phyloP scores from a whole-genome alignment of 1,140 invertebrate species.

The Gonioctena quinquepunctata region DNA sequence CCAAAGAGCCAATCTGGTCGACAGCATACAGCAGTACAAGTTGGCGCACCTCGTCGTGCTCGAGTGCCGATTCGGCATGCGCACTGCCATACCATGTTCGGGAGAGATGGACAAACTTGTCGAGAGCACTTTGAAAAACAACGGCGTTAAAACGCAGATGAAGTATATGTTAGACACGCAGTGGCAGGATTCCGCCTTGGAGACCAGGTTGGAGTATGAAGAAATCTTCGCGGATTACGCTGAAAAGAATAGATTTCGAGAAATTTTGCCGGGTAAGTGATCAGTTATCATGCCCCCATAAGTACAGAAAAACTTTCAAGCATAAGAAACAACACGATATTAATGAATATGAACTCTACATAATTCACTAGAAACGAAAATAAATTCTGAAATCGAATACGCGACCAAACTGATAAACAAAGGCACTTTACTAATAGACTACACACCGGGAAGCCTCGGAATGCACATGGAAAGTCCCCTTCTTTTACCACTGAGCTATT shows the following conservation, averaged over 20 bases:
- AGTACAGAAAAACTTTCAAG: no score
- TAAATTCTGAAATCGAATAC: no score
- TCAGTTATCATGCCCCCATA: neutral
- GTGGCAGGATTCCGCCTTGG: conserved; percentile 43
- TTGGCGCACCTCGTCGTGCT: conserved; percentile 48
- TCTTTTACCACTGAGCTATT: no score
- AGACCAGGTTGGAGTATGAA: conserved; percentile 9
- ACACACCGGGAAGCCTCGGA: no score
- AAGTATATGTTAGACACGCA: conserved; percentile 30
- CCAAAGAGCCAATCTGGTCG: conserved; percentile 83
- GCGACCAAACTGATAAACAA: no score
- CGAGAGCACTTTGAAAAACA: conserved; percentile 15
- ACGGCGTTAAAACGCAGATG: conserved; percentile 30
- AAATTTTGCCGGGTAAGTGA: conserved; percentile 40
- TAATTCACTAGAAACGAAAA: no score
- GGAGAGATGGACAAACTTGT: conserved; percentile 28
- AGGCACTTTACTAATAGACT: no score
- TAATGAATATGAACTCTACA: no score
- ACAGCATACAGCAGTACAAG: conserved; percentile 51
- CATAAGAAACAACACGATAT: no score
- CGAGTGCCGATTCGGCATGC: conserved; percentile 37
- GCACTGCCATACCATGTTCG: conserved; percentile 39
- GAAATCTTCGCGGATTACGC: neutral
- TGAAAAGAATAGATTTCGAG: conserved; percentile 38
- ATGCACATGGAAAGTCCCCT: no score